Evolutionary conservation across 2,113 vertebrate genomes (phyloP).

Genomic region (Brachyhypopomus occidentalis): DNA sequence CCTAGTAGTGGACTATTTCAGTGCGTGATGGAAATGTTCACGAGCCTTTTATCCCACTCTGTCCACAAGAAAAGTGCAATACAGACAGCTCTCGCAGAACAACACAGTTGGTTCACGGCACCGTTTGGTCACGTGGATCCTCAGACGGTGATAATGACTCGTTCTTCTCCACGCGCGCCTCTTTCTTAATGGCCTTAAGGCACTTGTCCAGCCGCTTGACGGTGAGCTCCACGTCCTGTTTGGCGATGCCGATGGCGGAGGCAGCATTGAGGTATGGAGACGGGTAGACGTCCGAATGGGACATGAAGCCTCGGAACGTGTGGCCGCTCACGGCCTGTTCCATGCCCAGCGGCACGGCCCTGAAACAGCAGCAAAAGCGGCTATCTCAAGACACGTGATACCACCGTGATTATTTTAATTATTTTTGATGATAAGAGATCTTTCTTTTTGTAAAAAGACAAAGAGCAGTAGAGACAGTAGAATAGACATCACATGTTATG

Average conservation of each 20-base stretch:
- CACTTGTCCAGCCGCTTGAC: conserved; percentile 92
- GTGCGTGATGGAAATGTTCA: not conserved
- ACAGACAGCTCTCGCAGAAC: not conserved
- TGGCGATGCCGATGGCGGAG: conserved; percentile 89
- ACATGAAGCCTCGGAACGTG: conserved; percentile 92
- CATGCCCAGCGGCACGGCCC: conserved; percentile 85
- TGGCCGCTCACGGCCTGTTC: conserved; percentile 86
- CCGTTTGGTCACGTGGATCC: conserved; percentile 44
- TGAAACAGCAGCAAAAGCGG: conserved; percentile 62
- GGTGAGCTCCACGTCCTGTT: conserved; percentile 86
- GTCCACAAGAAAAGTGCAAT: not conserved
- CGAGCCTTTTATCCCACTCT: not conserved
- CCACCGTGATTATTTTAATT: no score
- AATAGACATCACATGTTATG: no score
- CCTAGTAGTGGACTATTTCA: not conserved
- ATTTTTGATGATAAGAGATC: no score
- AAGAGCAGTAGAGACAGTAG: no score
- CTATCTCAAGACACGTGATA: not conserved
- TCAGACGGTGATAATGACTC: not conserved
- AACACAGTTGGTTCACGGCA: conserved; percentile 39
- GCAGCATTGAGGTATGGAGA: conserved; percentile 95
- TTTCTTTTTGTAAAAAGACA: no score
- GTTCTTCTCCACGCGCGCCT: conserved; percentile 46
- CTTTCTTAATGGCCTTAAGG: conserved; percentile 79
- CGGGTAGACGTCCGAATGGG: conserved; percentile 84